phyloP scores from a whole-genome alignment of 2,888 invertebrate species.

The Acanthococcus lagerstroemiae region DNA sequence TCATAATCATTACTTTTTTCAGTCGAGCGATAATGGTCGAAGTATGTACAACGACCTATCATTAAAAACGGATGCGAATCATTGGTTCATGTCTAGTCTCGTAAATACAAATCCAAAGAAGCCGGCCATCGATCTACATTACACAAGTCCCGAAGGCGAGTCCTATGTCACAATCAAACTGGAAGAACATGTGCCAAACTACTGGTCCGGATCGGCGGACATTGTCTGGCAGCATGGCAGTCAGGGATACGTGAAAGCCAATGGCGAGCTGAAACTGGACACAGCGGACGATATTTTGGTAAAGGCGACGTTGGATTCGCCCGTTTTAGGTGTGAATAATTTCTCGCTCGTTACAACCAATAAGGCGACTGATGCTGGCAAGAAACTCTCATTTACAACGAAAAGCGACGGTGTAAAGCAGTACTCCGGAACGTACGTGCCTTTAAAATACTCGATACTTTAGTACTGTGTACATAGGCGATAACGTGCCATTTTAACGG shows the following conservation, averaged over 20 bases:
- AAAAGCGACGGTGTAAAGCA: background rate
- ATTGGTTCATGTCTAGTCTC: slow-evolving; percentile 5
- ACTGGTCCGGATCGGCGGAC: slow-evolving; percentile 10
- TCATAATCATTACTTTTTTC: background rate
- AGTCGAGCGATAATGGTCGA: slow-evolving; percentile 9
- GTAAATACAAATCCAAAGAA: slow-evolving; percentile 5
- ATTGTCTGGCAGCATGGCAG: slow-evolving; percentile 10
- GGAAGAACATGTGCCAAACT: slow-evolving; percentile 8
- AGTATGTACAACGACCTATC: slow-evolving; percentile 1
- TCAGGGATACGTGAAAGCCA: slow-evolving; percentile 15
- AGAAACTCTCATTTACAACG: slow-evolving; percentile 5
- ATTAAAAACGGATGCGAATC: background rate
- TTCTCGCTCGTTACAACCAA: slow-evolving; percentile 12
- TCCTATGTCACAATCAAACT: slow-evolving; percentile 12
- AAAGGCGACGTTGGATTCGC: slow-evolving; percentile 11
- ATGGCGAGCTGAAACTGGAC: slow-evolving; percentile 16
- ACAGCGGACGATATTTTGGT: slow-evolving; percentile 5
- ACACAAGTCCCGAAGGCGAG: slow-evolving; percentile 19
- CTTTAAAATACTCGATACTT: too few species aligned
- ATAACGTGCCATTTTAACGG: too few species aligned
- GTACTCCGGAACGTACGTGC: too few species aligned
- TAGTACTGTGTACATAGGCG: too few species aligned
- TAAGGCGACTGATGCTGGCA: slow-evolving; percentile 2
- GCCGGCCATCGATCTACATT: slow-evolving; percentile 10
- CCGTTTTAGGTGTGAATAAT: slow-evolving; percentile 1